These are phyloP conservation scores for Allophyes oxyacanthae DNA, from an alignment of 2,888 invertebrate genomes.

Conservation along the genomic window DNA sequence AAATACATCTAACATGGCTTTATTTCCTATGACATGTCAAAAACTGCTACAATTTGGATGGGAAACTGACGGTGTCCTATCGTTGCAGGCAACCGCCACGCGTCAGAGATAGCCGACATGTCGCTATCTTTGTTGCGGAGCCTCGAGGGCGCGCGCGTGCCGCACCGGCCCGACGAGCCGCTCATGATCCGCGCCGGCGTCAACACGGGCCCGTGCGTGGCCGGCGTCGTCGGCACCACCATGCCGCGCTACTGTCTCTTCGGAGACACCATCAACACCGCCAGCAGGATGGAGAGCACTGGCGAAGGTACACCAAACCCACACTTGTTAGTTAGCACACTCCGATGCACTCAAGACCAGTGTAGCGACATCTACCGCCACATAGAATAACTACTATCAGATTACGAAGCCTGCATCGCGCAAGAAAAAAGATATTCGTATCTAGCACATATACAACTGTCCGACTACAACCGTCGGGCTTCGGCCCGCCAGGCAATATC, in stretches of 20 bases:
- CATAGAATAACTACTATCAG: too few species aligned
- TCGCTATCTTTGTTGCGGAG: slow-evolving; percentile 87
- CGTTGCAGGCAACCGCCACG: slow-evolving; percentile 85
- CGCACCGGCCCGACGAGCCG: slow-evolving; percentile 85
- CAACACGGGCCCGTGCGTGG: slow-evolving; percentile 91
- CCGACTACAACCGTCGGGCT: too few species aligned
- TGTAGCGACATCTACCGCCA: too few species aligned
- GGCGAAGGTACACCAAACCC: slow-evolving; percentile 87
- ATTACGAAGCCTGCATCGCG: too few species aligned
- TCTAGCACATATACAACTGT: too few species aligned
- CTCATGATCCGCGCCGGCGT: slow-evolving; percentile 88
- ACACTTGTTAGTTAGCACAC: too few species aligned
- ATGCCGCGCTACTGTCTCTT: slow-evolving; percentile 91
- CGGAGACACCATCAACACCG: slow-evolving; percentile 91
- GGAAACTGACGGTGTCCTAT: too few species aligned
- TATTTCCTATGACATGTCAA: not conserved
- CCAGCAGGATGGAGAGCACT: slow-evolving; percentile 91
- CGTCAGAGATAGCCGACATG: slow-evolving; percentile 90
- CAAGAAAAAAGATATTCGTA: too few species aligned
- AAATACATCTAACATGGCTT: too few species aligned
- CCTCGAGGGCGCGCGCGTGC: slow-evolving; percentile 86
- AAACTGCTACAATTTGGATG: too few species aligned
- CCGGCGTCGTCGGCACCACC: slow-evolving; percentile 90
- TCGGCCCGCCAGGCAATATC: too few species aligned
- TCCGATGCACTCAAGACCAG: too few species aligned